phyloP scores from a whole-genome alignment of 2,888 invertebrate genomes.

The Ferdinandea cuprea region DNA sequence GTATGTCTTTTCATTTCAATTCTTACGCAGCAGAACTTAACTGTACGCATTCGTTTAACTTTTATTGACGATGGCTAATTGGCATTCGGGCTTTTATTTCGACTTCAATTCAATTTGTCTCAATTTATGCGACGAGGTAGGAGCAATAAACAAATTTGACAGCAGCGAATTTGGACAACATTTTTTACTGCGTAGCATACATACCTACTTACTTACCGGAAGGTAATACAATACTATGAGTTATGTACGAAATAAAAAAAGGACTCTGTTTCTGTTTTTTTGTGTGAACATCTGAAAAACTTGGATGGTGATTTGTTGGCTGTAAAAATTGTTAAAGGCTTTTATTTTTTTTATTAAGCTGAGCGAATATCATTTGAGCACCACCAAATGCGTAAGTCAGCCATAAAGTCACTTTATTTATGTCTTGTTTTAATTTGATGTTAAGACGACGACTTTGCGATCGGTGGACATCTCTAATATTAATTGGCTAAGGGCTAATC shows the following conservation, averaged over 20 bases:
- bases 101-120: constrained; percentile 74
- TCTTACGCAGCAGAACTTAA: neutral
- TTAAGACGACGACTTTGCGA: constrained; percentile 23
- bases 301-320: no score
- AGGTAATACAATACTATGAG: constrained; percentile 73
- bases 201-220: constrained; percentile 68
- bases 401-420: constrained; percentile 57
- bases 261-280: no score
- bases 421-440: constrained; percentile 43
- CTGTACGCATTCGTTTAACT: constrained; percentile 23
- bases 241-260: constrained; percentile 56
- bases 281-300: no score
- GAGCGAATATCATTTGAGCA: constrained; percentile 41
- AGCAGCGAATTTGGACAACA: constrained; percentile 41
- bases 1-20: constrained; percentile 2
- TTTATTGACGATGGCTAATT: constrained; percentile 68
- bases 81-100: constrained; percentile 65
- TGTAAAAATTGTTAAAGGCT: constrained; percentile 30
- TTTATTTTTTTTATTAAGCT: constrained; percentile 11
- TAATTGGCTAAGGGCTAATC: constrained; percentile 7
- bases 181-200: constrained; percentile 69
- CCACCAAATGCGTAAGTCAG: constrained; percentile 33
- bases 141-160: constrained; percentile 52
- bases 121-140: constrained; percentile 66
- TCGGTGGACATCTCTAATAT: constrained; percentile 19